Percentiles rank a stretch among this genome's conserved stretches.
phyloP scores from a whole-genome alignment of 2,888 invertebrate genomes.

The Onchidella celtica region DNA sequence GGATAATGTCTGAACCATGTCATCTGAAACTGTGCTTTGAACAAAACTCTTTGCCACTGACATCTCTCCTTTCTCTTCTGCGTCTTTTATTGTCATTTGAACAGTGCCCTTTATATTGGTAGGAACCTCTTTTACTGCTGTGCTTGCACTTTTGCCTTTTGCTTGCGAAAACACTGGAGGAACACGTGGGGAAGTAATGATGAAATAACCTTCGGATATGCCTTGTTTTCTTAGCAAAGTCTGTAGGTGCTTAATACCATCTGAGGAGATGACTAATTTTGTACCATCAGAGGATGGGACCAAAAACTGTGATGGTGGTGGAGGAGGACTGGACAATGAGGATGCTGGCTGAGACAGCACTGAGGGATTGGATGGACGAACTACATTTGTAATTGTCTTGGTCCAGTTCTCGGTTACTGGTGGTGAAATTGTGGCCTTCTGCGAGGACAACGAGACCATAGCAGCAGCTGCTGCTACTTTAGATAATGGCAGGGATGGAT shows the following conservation, averaged over 20 bases:
- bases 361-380: not conserved
- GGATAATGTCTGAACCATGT: not conserved
- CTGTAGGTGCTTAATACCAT: constrained; percentile 45
- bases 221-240: constrained; percentile 36
- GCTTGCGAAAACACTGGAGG: not conserved
- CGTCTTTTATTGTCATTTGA: not conserved
- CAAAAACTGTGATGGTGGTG: constrained; percentile 10
- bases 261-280: constrained; percentile 42
- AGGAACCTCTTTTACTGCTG: not conserved
- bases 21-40: not conserved
- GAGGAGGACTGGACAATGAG: not conserved
- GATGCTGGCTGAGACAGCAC: not conserved
- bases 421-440: not conserved
- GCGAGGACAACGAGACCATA: constrained; percentile 35
- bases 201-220: constrained; percentile 44
- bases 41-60: not conserved
- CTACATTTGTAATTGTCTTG: not conserved
- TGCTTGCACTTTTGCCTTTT: not conserved
- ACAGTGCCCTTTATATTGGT: not conserved
- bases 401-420: not conserved
- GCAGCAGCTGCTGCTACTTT: constrained; percentile 43
- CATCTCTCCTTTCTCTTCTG: not conserved
- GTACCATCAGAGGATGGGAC: constrained; percentile 19
- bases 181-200: constrained; percentile 42
- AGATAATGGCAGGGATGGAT: constrained; percentile 24